Base-by-base conservation (phyloP, 2,888 invertebrate species). In the Amphiduros pacificus region DNA sequence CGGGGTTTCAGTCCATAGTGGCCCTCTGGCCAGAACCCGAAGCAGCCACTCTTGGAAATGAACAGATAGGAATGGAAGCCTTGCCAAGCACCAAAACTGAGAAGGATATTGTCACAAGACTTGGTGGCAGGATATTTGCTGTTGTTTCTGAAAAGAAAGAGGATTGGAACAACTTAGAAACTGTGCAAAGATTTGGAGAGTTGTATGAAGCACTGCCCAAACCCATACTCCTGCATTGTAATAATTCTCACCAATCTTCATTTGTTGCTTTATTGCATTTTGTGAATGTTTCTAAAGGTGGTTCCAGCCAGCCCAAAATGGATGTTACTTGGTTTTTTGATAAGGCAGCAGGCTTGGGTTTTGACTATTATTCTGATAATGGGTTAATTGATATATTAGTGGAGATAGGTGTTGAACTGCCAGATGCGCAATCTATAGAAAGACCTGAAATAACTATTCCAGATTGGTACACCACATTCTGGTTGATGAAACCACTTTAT, bases 1-100 rank as follows among this genome's bases (percentile, higher is more conserved):
- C 69, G 3, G 76, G 77, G 0, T 77, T 77, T 61, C 69, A 73
- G 53, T 74, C 73, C 49, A 67, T 78, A 31, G 60, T 78, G 11
- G 75, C 76, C 0, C 53, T 77, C 41, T 74, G 72, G 66, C 70
- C 4, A 5, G 6, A 26, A 5, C 6, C 20, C 2, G 28, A 9
- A 11, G 14, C 22, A 2, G 24, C 2, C 9, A 17, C 22, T 17
- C 3, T 57, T 6, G 56, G 56, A 20, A 9, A 24, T 2, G 29
- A 36, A 36, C 9, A 17, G 36, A n/a, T n/a, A n/a, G n/a, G n/a
- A n/a, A n/a, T n/a, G n/a, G n/a, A n/a, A n/a, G n/a, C n/a, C n/a
- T 17, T 36, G 17, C 36, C 36, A 36, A 9, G 11, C 9, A 36
- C 36, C 9, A 36, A 9, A 36, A 17, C 9, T 9, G 36, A 9